Evolutionary conservation across 2,113 vertebrate genomes (phyloP).

Genomic region (Sinocyclocheilus anshuiensis): DNA sequence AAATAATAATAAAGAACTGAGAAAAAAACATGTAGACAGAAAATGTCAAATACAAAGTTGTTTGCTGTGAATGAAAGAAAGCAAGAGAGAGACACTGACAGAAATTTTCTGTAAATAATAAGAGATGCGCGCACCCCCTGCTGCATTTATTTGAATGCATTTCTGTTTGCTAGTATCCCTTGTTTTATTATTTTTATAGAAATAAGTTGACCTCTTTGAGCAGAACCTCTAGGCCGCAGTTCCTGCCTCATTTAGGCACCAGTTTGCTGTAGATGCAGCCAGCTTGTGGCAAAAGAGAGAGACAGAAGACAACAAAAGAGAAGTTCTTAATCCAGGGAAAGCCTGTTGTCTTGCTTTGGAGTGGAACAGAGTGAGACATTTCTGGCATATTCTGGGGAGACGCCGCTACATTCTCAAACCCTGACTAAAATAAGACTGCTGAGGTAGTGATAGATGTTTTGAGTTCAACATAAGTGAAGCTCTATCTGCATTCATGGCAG

Average conservation of each 20-base stretch:
- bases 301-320: slow-evolving; percentile 8
- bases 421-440: background rate
- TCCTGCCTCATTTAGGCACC: background rate
- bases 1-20: no score
- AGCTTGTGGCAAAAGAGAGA: background rate
- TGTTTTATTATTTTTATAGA: background rate
- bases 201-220: background rate
- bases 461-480: no score
- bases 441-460: background rate
- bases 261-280: slow-evolving; percentile 18
- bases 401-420: background rate
- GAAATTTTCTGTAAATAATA: background rate
- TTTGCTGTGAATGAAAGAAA: background rate
- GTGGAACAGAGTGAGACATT: background rate
- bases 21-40: background rate
- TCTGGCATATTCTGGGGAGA: background rate
- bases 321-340: slow-evolving; percentile 47
- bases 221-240: slow-evolving; percentile 16
- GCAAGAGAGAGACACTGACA: no score
- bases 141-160: background rate
- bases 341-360: slow-evolving; percentile 14
- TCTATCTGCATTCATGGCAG: background rate
- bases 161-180: background rate
- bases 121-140: background rate
- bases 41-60: background rate